Conservation (phyloP, 2,888 invertebrate species). For the Leptothorax acervorum region DNA sequence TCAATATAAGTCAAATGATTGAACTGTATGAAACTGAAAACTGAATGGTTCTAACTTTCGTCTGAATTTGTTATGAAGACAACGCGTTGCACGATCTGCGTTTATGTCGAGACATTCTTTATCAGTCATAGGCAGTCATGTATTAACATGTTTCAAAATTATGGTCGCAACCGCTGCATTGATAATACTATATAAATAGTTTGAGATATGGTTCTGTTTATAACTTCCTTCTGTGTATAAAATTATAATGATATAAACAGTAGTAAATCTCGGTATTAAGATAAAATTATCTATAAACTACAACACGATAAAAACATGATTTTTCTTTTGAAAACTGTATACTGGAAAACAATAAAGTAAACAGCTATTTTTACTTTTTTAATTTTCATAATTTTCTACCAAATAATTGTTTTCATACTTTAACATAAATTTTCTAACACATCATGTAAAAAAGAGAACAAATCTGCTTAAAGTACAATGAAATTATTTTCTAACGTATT, state of each 20-base stretch:
- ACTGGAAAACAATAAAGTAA: not conserved
- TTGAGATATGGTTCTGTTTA: conserved; percentile 36
- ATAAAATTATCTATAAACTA: not conserved
- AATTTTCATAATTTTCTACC: not conserved
- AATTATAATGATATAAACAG: not conserved
- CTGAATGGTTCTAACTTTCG: not conserved
- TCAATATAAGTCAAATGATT: not conserved
- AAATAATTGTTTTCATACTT: not conserved
- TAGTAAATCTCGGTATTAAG: not conserved
- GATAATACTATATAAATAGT: conserved; percentile 55
- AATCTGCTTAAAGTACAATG: not conserved
- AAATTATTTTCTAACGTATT: not conserved
- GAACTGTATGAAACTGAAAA: not conserved
- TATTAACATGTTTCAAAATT: conserved; percentile 63
- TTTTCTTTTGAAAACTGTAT: not conserved
- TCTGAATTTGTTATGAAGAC: not conserved
- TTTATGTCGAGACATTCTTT: conserved; percentile 23
- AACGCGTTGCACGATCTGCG: not conserved
- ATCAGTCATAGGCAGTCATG: conserved; percentile 61
- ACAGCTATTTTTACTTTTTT: not conserved
- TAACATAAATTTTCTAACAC: not conserved
- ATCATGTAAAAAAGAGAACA: not conserved
- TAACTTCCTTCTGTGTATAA: not conserved
- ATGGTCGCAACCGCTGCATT: conserved; percentile 59
- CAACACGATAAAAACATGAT: not conserved